Evolutionary conservation across 2,113 vertebrate genomes (phyloP).

Genomic region (Microtus richardsoni): DNA sequence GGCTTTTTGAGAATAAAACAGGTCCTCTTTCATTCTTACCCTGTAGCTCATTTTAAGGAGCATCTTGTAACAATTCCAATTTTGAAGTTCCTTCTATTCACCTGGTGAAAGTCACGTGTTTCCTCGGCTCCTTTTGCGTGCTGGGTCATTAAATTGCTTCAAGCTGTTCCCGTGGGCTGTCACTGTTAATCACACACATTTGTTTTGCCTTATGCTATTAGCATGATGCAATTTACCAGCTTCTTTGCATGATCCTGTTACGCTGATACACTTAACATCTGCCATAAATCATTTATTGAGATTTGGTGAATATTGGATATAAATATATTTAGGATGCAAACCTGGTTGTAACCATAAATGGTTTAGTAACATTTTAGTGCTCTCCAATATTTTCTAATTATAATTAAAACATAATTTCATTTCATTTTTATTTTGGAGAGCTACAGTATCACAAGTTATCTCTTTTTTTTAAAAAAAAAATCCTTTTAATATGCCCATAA

Average conservation of each 20-base stretch:
- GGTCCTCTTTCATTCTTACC: not conserved
- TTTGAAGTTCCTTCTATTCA: conserved; percentile 59
- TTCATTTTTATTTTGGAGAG: conserved; percentile 64
- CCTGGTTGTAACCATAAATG: conserved; percentile 65
- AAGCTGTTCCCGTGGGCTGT: conserved; percentile 49
- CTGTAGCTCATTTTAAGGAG: conserved; percentile 54
- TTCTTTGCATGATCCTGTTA: conserved; percentile 72
- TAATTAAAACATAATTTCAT: conserved; percentile 54
- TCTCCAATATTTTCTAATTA: not conserved
- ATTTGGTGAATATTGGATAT: conserved; percentile 73
- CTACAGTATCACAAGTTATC: conserved; percentile 4
- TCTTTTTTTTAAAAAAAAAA: not conserved
- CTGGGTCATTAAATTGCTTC: conserved; percentile 69
- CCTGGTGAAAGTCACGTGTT: conserved; percentile 64
- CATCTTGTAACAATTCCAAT: conserved; percentile 64
- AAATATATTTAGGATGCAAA: conserved; percentile 57
- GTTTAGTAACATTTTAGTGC: conserved; percentile 46
- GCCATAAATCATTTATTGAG: conserved; percentile 75
- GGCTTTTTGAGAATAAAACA: conserved; percentile 77
- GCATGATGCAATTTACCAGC: conserved; percentile 60
- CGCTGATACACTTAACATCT: conserved; percentile 68
- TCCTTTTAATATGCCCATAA: conserved; percentile 4
- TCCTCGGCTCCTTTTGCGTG: conserved; percentile 66
- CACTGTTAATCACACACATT: conserved; percentile 51
- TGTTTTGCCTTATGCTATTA: conserved; percentile 69